Evolutionary conservation across 2,888 invertebrate species (phyloP).

Genomic region (Agriopis marginaria): DNA sequence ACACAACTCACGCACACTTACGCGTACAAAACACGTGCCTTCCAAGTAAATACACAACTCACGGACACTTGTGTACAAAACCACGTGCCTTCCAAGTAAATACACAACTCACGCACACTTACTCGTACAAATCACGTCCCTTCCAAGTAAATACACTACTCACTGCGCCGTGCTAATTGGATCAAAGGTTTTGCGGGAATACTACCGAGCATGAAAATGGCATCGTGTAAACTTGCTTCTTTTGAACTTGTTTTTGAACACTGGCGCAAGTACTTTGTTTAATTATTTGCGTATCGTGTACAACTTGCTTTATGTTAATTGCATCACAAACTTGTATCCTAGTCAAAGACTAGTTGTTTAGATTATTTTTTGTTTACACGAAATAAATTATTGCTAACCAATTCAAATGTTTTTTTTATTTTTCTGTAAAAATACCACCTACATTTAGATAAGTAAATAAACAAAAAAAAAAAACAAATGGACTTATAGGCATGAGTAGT

Average conservation of each 20-base stretch:
- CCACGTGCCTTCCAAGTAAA: too few species aligned
- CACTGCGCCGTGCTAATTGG: too few species aligned
- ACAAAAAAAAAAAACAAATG: background rate
- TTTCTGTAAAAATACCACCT: background rate
- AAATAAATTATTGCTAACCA: conserved; percentile 52
- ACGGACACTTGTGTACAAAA: too few species aligned
- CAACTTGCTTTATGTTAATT: background rate
- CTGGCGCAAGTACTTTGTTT: background rate
- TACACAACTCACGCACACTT: too few species aligned
- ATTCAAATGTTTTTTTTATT: background rate
- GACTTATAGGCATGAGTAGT: background rate
- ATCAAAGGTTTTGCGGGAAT: too few species aligned
- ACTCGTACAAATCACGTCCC: too few species aligned
- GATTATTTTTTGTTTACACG: conserved; percentile 43
- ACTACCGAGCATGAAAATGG: too few species aligned
- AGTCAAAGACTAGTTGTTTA: conserved; percentile 56
- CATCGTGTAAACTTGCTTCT: too few species aligned
- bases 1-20: too few species aligned
- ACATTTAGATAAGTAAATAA: background rate
- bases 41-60: too few species aligned
- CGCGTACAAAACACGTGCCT: too few species aligned
- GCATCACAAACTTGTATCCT: conserved; percentile 41
- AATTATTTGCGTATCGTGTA: background rate
- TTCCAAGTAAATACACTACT: too few species aligned
- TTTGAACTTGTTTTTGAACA: background rate